Evolutionary conservation across 2,888 invertebrate genomes (phyloP).

Genomic region (Rhodophaea formosa): DNA sequence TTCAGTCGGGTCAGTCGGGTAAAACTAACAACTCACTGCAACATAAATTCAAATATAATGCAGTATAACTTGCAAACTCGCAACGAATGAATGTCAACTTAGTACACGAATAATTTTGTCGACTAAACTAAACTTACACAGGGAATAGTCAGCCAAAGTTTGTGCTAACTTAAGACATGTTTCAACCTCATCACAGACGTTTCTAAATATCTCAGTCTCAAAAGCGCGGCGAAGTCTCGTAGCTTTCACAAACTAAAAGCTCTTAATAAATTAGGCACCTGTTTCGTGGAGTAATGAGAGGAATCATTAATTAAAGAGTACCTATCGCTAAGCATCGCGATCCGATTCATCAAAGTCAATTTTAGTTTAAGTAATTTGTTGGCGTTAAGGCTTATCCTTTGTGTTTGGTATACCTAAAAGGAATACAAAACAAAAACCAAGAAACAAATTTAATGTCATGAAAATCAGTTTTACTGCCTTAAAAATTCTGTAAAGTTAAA

Average conservation of each 20-base stretch:
- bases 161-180: neutral
- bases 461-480: no score
- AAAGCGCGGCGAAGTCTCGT: neutral
- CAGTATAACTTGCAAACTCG: no score
- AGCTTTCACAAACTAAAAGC: conserved; percentile 1
- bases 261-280: conserved; percentile 10
- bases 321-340: neutral
- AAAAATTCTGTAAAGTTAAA: no score
- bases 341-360: conserved; percentile 5
- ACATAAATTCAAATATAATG: no score
- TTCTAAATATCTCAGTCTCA: neutral
- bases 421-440: neutral
- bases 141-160: neutral
- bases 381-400: neutral
- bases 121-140: neutral
- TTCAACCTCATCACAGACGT: neutral
- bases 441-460: neutral
- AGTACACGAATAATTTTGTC: neutral
- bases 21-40: no score
- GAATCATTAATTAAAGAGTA: conserved; percentile 5
- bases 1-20: no score
- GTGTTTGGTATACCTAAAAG: conserved; percentile 1
- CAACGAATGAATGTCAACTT: neutral
- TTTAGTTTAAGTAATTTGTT: neutral
- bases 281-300: neutral